Conservation (phyloP, 35 echinoderm and acorn worm genomes). For the Nesometra sesokonis region DNA sequence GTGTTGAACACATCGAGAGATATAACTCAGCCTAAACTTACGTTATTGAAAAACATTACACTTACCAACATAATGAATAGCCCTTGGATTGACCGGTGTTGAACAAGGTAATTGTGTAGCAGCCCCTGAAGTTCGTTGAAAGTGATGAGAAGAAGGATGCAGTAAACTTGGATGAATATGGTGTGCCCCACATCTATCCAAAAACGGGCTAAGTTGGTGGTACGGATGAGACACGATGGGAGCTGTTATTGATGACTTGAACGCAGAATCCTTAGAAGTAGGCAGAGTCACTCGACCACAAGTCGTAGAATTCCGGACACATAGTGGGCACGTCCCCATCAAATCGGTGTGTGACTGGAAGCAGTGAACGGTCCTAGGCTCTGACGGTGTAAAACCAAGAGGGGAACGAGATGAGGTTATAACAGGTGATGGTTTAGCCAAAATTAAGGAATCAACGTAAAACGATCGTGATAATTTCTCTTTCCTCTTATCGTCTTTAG, state of each 20-base stretch:
- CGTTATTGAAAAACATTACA: too few relatives aligned
- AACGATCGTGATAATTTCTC: conserved; percentile 73
- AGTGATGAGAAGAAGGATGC: background rate
- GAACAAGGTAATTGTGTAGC: background rate
- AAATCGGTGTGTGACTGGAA: conserved; percentile 59
- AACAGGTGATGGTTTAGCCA: conserved; percentile 52
- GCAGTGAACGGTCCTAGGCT: conserved; percentile 37
- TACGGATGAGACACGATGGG: background rate
- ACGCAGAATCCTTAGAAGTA: background rate
- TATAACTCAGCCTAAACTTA: too few relatives aligned
- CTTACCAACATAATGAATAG: background rate
- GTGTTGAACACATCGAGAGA: too few relatives aligned
- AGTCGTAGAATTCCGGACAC: conserved; percentile 54
- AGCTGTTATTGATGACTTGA: background rate
- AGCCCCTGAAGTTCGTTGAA: background rate
- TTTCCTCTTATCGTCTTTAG: background rate
- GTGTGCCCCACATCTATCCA: background rate
- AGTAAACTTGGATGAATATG: background rate
- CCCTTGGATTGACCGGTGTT: background rate
- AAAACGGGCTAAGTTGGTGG: background rate
- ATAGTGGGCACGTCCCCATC: conserved; percentile 51
- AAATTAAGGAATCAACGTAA: conserved; percentile 89
- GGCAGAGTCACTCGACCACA: background rate
- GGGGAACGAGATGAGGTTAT: background rate
- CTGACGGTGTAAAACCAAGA: conserved; percentile 18